Base-by-base conservation (phyloP, 2,888 invertebrate genomes). In the Lithophane leautieri region DNA sequence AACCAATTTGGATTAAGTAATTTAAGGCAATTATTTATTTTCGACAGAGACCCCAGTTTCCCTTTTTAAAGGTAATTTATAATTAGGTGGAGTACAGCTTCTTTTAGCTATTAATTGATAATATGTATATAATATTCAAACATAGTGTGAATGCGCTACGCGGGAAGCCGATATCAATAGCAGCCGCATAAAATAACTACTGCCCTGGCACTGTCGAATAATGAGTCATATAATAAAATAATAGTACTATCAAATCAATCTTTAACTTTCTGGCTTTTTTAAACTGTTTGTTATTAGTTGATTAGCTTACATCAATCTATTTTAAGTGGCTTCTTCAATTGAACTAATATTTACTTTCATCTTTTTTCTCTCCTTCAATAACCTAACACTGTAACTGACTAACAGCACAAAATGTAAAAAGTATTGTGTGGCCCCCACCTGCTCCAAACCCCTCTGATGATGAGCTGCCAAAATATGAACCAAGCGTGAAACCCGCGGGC, bases 11-110 rank as follows among this genome's bases (percentile, higher is more conserved):
- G 61, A 66, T 85, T 75, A 69, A 84, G 82, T 88, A 84, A 89
- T 89, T 86, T 82, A 89, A 82, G 78, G 14, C 44, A 76, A 88
- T 89, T 93, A 90, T 95, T 96, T 95, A 92, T 95, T 95, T 96
- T 94, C 92, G 93, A 95, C 96, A 96, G 96, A 96, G 94, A 90
- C 89, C 92, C 96, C 96, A 94, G 96, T 93, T 92, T 95, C 96
- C 91, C 92, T 96, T 94, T 96, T 95, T 94, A 96, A 96, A 96
- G 96, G 96, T 96, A 96, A 96, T 93, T 92, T 92, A 92, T 93
- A 91, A 93, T 92, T 92, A 93, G 92, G 89, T 89, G 89, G 92
- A 91, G 90, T 90, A 91, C 89, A 91, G 95, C 95, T 96, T 95
- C 68, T 88, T 88, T 87, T 90, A 92, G 95, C 95, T 95, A 93